Conservation (phyloP, 2,797 vertebrate species). For the Buphagus erythrorhynchus region DNA sequence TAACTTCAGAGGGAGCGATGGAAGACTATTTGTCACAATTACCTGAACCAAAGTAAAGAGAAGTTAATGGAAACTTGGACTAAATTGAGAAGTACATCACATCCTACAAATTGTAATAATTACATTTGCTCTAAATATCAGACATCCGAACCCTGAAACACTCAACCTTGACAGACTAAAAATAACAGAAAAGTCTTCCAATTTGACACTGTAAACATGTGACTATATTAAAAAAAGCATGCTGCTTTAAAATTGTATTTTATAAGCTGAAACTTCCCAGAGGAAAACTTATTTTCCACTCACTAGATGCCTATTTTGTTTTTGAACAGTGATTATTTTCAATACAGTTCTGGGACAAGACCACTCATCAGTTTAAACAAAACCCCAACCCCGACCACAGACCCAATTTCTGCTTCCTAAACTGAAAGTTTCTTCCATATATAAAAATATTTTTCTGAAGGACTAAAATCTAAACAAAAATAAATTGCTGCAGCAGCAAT, state of each 20-base stretch:
- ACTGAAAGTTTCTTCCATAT: neutral
- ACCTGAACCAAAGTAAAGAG: neutral
- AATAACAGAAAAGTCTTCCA: neutral
- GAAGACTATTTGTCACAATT: neutral
- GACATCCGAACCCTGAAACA: neutral
- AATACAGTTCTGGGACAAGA: neutral
- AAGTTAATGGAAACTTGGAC: neutral
- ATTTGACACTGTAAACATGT: neutral
- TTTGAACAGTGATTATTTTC: neutral
- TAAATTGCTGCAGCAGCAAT: neutral
- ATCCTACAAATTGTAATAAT: neutral
- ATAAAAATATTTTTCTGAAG: neutral
- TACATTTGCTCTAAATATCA: neutral
- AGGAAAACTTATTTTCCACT: constrained; percentile 7
- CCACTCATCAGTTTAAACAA: neutral
- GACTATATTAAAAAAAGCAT: neutral
- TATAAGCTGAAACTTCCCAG: neutral
- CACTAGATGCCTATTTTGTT: neutral
- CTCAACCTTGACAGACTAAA: neutral
- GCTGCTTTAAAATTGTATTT: neutral
- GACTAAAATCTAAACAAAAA: neutral
- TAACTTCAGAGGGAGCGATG: constrained; percentile 25
- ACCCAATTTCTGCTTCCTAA: neutral
- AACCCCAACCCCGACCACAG: neutral
- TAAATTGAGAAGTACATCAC: neutral